phyloP scores from a whole-genome alignment of 2,797 vertebrate species.

The Microhierax caerulescens region DNA sequence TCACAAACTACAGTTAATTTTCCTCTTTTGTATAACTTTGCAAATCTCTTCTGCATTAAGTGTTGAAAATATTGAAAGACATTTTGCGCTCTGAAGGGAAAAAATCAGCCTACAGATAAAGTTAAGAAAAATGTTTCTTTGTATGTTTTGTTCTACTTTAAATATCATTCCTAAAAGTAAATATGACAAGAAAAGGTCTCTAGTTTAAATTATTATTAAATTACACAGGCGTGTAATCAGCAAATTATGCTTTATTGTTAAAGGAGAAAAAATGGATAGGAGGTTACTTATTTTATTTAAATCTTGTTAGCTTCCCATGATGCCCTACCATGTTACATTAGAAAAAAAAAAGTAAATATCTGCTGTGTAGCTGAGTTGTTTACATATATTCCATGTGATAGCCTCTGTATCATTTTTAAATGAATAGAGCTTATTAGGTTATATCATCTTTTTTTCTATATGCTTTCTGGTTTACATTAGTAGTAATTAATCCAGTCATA shows the following conservation, averaged over 20 bases:
- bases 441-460: constrained; percentile 34
- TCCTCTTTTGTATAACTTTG: neutral
- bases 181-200: neutral
- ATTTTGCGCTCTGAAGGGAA: neutral
- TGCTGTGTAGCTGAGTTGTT: neutral
- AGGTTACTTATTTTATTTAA: neutral
- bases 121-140: neutral
- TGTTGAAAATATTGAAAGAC: neutral
- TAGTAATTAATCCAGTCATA: constrained; percentile 29
- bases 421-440: neutral
- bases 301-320: neutral
- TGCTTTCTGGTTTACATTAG: constrained; percentile 29
- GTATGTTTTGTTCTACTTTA: neutral
- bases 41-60: neutral
- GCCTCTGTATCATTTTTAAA: neutral
- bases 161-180: neutral
- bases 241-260: neutral
- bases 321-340: neutral
- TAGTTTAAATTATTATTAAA: neutral
- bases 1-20: neutral
- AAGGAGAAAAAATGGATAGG: neutral
- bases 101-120: neutral
- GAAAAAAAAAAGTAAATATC: neutral
- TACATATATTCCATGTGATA: constrained; percentile 1
- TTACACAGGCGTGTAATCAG: neutral